phyloP scores from a whole-genome alignment of 1,140 invertebrate species.

The Megalopta genalis region DNA sequence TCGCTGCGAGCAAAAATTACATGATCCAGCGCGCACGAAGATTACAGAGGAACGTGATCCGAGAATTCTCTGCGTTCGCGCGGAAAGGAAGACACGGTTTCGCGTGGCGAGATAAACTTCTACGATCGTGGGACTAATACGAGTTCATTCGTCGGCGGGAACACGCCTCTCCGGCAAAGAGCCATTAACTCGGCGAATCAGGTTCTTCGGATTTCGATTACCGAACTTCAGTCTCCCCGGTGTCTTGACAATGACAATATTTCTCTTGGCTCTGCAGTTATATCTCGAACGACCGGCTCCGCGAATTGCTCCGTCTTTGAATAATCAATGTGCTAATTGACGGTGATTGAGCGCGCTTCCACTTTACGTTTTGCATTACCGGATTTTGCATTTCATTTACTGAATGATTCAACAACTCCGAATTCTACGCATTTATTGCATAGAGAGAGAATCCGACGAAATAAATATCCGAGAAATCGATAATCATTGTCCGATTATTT shows the following conservation, averaged over 20 bases:
- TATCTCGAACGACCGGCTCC: not conserved
- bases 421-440: too few species aligned
- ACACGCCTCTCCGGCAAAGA: not conserved
- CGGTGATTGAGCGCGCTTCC: too few species aligned
- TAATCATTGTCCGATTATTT: too few species aligned
- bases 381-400: too few species aligned
- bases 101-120: conserved; percentile 26
- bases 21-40: conserved; percentile 16
- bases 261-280: not conserved
- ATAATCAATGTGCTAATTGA: too few species aligned
- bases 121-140: conserved; percentile 45
- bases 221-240: not conserved
- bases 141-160: not conserved
- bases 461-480: too few species aligned
- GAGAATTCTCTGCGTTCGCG: conserved; percentile 5
- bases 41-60: conserved; percentile 17
- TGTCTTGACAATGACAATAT: not conserved
- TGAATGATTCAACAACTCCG: too few species aligned
- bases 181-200: not conserved
- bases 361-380: too few species aligned
- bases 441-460: too few species aligned
- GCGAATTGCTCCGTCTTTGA: too few species aligned
- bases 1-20: conserved; percentile 20
- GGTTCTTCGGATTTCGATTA: not conserved
- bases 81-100: conserved; percentile 4